phyloP scores from a whole-genome alignment of 2,113 vertebrate species.

The Neodon shergylaensis region DNA sequence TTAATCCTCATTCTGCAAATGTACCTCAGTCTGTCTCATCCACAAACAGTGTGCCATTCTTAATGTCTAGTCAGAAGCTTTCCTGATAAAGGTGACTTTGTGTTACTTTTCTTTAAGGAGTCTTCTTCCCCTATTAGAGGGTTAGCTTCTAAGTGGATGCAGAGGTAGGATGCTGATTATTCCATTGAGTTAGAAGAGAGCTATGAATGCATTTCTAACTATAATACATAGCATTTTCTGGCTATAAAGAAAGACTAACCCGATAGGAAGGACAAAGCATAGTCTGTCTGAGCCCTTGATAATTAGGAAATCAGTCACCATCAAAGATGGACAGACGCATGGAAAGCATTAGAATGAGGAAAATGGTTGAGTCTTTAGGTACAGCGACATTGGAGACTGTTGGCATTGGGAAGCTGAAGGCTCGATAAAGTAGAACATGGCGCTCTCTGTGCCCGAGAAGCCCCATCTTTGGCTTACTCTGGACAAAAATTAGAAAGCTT shows the following conservation, averaged over 20 bases:
- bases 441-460: neutral
- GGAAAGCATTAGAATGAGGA: neutral
- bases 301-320: neutral
- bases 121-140: neutral
- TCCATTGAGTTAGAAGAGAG: neutral
- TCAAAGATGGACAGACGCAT: neutral
- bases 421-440: neutral
- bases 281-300: neutral
- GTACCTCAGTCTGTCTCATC: neutral
- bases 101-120: neutral
- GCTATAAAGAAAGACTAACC: neutral
- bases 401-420: rapidly evolving
- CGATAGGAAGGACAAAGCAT: neutral
- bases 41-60: neutral
- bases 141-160: neutral
- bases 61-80: neutral
- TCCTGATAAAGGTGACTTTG: neutral
- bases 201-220: neutral
- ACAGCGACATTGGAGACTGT: neutral
- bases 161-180: neutral
- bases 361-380: neutral
- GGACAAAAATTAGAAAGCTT: neutral
- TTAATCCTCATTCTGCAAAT: neutral
- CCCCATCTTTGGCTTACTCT: neutral
- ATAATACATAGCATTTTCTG: neutral